Conservation (phyloP, 2,888 invertebrate species). For the Xylota sylvarum region DNA sequence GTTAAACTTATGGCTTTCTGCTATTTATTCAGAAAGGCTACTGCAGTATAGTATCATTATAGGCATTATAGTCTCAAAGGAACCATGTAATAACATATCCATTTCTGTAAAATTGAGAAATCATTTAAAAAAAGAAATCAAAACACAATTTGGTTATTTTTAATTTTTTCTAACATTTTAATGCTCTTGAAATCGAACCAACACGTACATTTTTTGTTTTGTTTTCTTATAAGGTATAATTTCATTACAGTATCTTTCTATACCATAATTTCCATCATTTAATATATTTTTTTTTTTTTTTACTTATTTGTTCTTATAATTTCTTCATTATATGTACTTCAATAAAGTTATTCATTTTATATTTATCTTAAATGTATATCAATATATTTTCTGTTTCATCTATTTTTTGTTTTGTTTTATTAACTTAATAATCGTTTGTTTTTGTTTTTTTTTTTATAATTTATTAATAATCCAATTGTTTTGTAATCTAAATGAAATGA, state of each 20-base stretch:
- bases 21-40: too few relatives aligned
- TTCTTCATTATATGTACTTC: conserved; percentile 76
- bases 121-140: background rate
- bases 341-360: conserved; percentile 74
- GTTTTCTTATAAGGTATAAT: conserved; percentile 79
- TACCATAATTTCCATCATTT: conserved; percentile 78
- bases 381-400: conserved; percentile 72
- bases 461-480: conserved; percentile 70
- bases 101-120: too few relatives aligned
- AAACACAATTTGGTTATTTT: conserved; percentile 56
- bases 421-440: conserved; percentile 71
- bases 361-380: conserved; percentile 74
- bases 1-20: too few relatives aligned
- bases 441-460: conserved; percentile 30
- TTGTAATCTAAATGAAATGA: conserved; percentile 74
- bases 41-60: too few relatives aligned
- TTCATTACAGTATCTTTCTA: conserved; percentile 78
- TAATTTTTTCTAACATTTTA: conserved; percentile 80
- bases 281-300: conserved; percentile 64
- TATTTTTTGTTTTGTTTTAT: conserved; percentile 63
- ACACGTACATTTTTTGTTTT: conserved; percentile 80
- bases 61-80: too few relatives aligned
- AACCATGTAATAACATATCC: too few relatives aligned
- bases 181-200: conserved; percentile 81
- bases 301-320: conserved; percentile 68